Evolutionary conservation across 2,113 vertebrate species (phyloP), one percentile per base, ranked within the genome.

Genomic region (Cygnus buccinator): DNA sequence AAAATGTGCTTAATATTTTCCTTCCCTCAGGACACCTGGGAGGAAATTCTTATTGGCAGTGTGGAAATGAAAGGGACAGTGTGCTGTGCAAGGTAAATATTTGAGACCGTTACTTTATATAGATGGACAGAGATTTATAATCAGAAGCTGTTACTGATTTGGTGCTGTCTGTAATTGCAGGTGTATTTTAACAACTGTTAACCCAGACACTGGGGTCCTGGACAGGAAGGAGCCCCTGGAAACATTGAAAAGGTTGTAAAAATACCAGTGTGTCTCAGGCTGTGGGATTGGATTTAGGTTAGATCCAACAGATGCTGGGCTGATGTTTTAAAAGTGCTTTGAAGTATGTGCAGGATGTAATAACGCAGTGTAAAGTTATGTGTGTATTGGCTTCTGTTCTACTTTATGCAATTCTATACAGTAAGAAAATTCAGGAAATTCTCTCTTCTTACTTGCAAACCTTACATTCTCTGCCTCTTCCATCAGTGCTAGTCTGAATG

Each of bases 181-280:
- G 88, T 99, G 99, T 93, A 54, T 99, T 94, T 93, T 99, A 83
- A 99, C 99, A 66, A 99, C 99, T 0, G 98, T 99, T 86, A 98
- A 99, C 97, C 99, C 99, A 26, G 98, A 99, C 92, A 99, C 99
- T 2, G 99, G 99, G 10, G 48, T 99, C n/a, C 97, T 99, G 6
- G 97, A 89, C 96, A 98, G 98, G 68, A 99, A 99, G 80, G 98
- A 99, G 93, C 99, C 99, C 0, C 97, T 99, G 96, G 98, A 99
- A 29, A 99, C 99, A 2, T 93, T 99, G 94, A 99, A 98, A 97
- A 99, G 98, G 99, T 99, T 97, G 25, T 91, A 89, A 83, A 95
- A 86, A 87, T 52, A 76, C 9, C 29, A 33, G 44, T 55, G n/a
- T 17, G 85, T 15, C 28, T 88, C 70, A 54, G 35, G 13, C 22